Percentiles rank a stretch among this genome's conserved stretches.
Conservation (phyloP, 1,140 invertebrate species). For the Contarinia nasturtii region DNA sequence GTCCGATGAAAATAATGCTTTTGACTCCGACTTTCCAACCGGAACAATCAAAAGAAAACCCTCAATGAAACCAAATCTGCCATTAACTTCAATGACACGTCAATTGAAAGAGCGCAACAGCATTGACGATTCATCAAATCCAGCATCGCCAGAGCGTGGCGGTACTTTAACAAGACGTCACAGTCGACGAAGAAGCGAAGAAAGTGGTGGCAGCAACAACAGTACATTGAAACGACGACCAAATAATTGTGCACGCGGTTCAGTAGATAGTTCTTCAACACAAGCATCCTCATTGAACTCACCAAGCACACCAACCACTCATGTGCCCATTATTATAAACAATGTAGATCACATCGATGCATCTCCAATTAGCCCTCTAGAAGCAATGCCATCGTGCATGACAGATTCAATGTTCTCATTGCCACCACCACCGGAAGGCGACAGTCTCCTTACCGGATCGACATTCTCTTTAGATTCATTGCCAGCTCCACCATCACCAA, state of each 20-base stretch:
- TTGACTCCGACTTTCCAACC: conserved; percentile 53
- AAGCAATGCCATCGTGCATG: conserved; percentile 8
- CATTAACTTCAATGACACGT: conserved; percentile 74
- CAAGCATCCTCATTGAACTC: conserved; percentile 18
- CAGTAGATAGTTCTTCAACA: conserved; percentile 20
- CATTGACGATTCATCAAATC: conserved; percentile 13
- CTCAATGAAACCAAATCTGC: conserved; percentile 75
- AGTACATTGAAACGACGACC: conserved; percentile 38
- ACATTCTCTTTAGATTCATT: conserved; percentile 55
- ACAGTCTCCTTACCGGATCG: conserved; percentile 40
- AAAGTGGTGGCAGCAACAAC: conserved; percentile 29
- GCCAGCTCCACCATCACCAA: conserved; percentile 54
- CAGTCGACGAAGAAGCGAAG: conserved; percentile 33
- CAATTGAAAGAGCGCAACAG: conserved; percentile 50
- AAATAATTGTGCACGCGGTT: conserved; percentile 10
- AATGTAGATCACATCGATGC: neutral
- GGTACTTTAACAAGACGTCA: conserved; percentile 34
- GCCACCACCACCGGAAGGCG: conserved; percentile 30
- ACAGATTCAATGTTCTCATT: conserved; percentile 33
- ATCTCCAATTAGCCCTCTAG: neutral
- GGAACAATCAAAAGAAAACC: conserved; percentile 77
- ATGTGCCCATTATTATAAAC: conserved; percentile 4
- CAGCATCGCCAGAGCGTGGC: conserved; percentile 18
- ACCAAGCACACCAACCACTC: conserved; percentile 18
- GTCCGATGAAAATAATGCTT: conserved; percentile 61